These are phyloP conservation scores for Amblyraja radiata DNA, from an alignment of 2,797 vertebrate species.

Conservation along the genomic window DNA sequence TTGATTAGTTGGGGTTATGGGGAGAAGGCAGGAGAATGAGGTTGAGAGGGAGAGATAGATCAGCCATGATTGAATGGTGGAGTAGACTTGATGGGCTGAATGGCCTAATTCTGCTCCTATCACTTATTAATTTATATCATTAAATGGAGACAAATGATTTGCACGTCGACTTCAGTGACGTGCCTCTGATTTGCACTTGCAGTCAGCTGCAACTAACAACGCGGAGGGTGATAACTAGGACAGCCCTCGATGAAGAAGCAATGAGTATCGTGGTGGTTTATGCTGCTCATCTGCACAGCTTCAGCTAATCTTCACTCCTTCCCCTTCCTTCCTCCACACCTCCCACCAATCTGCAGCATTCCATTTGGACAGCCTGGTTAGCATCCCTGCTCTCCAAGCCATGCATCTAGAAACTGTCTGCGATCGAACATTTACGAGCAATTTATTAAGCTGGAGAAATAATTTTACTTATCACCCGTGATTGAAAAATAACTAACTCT, in stretches of 20 bases:
- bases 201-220: background rate
- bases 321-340: background rate
- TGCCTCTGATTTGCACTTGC: too few relatives aligned
- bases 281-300: background rate
- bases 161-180: background rate
- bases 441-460: background rate
- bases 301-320: background rate
- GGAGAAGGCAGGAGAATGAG: too few relatives aligned
- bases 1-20: too few relatives aligned
- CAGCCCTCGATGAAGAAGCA: background rate
- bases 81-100: too few relatives aligned
- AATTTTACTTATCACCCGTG: background rate
- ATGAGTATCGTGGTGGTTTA: too few relatives aligned
- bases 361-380: too few relatives aligned
- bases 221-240: background rate
- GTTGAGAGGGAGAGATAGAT: too few relatives aligned
- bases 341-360: background rate
- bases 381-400: background rate
- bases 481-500: background rate
- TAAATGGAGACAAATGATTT: background rate
- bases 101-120: too few relatives aligned
- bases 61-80: too few relatives aligned
- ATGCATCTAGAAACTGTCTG: background rate
- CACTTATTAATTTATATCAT: too few relatives aligned
- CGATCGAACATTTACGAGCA: background rate